Percentiles rank a stretch among this genome's conserved stretches.
These are phyloP conservation scores for Anthopleura sola DNA, from an alignment of 64 coral and sea anemone species.

Conservation along the genomic window DNA sequence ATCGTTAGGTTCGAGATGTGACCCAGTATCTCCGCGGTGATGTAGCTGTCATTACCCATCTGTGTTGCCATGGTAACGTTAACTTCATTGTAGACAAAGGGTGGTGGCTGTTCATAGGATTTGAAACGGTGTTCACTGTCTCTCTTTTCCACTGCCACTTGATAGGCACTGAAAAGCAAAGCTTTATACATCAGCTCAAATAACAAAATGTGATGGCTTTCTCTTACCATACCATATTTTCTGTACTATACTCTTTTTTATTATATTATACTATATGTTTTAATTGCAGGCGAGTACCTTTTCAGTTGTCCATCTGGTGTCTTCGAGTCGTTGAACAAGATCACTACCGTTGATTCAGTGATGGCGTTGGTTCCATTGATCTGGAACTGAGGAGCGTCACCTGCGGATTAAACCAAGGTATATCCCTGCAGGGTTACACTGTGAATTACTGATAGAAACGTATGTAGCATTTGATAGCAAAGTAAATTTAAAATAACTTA, in stretches of 20 bases:
- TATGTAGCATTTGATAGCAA: background rate
- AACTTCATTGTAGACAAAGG: constrained; percentile 2
- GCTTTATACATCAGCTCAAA: too few relatives aligned
- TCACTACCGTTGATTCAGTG: background rate
- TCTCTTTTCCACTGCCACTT: too few relatives aligned
- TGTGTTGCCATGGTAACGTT: constrained; percentile 18
- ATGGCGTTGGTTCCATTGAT: background rate
- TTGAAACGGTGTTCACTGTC: background rate
- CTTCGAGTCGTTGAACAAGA: background rate
- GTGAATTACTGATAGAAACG: too few relatives aligned
- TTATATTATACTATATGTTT: too few relatives aligned
- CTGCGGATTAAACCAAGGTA: background rate
- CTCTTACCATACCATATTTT: too few relatives aligned
- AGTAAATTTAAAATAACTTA: background rate
- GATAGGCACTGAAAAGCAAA: too few relatives aligned
- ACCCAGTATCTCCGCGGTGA: too few relatives aligned
- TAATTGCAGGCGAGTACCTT: background rate
- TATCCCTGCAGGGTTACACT: background rate
- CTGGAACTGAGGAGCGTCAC: background rate
- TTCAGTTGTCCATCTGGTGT: background rate
- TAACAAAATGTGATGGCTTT: too few relatives aligned
- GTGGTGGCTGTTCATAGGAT: background rate
- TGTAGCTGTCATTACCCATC: background rate
- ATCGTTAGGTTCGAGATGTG: too few relatives aligned
- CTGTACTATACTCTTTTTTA: too few relatives aligned